Evolutionary conservation across 1,140 invertebrate species (phyloP), one percentile per base, ranked within the genome.

Genomic region (Chironomus striatipennis): DNA sequence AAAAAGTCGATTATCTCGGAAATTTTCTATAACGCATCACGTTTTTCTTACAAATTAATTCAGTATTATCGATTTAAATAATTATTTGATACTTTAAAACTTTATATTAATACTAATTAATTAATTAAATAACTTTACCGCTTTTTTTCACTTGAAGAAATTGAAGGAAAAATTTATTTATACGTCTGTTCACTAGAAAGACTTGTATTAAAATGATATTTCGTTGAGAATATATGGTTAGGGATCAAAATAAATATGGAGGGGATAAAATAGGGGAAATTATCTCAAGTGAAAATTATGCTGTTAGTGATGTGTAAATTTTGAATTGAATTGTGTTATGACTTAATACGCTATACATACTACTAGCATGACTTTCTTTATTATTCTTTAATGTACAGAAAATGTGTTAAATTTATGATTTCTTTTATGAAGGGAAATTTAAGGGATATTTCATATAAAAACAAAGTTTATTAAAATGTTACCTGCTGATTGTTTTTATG

Each of bases 91-190:
- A 57, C 4, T n/a, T 57, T 12, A 57, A 15, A n/a, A 0, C 1
- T 57, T n/a, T 15, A n/a, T n/a, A 57, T 57, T n/a, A n/a, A n/a
- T n/a, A 57, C 12, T 57, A 57, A 57, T 57, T 57, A 57, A 57
- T 57, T 57, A 57, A 57, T n/a, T 57, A 57, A 57, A 57, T 57
- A 10, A 57, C 12, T 57, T 57, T 57, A 57, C 47, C 47, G 47
- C 47, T 57, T 57, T 57, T 47, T 57, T 57, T 57, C 47, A 57
- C 47, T 34, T 57, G 47, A 57, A 57, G 47, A 57, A 57, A n/a
- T 57, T 57, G 43, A 57, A n/a, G n/a, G 12, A 57, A 57, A 12
- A n/a, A 12, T 57, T 57, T 12, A 12, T n/a, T 57, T 57, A n/a
- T 57, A 57, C 47, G 47, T 57, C 47, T 57, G 47, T n/a, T n/a